phyloP scores from a whole-genome alignment of 2,888 invertebrate genomes.

The Drosophila multiciliata region DNA sequence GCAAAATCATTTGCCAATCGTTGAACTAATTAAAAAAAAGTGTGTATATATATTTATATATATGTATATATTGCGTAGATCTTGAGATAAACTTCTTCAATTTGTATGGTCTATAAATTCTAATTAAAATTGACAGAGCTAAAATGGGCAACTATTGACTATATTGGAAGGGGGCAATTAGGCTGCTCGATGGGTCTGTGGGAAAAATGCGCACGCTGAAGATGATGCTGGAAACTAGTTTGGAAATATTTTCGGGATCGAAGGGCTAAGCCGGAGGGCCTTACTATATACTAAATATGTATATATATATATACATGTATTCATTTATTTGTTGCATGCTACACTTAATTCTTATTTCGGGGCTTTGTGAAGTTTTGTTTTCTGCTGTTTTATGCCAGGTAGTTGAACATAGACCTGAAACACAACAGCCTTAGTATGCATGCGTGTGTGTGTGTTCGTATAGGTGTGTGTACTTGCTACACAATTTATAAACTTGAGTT shows the following conservation, averaged over 20 bases:
- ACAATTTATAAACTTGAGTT: conserved; percentile 80
- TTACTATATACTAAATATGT: not conserved
- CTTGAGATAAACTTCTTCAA: conserved; percentile 24
- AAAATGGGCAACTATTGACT: conserved; percentile 28
- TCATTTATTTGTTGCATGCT: conserved; percentile 8
- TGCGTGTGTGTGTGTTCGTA: conserved; percentile 8
- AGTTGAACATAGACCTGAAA: conserved; percentile 70
- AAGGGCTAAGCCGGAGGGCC: conserved; percentile 4
- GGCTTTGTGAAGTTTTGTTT: conserved; percentile 13
- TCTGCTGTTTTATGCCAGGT: conserved; percentile 56
- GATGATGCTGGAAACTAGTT: conserved; percentile 23
- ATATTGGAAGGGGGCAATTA: conserved; percentile 30
- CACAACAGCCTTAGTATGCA: conserved; percentile 13
- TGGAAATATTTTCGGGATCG: conserved; percentile 16
- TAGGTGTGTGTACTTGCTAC: conserved; percentile 63
- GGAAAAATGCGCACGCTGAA: conserved; percentile 29
- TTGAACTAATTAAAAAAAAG: conserved; percentile 63
- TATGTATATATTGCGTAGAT: not conserved
- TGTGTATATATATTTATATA: too few relatives aligned
- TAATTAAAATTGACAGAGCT: conserved; percentile 78
- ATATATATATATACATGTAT: not conserved
- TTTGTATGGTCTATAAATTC: conserved; percentile 71
- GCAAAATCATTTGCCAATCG: conserved; percentile 75
- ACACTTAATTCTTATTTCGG: conserved; percentile 10
- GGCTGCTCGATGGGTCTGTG: conserved; percentile 22